Evolutionary conservation across 1,140 invertebrate genomes (phyloP), one percentile per base, ranked within the genome.

Genomic region (Aphelenchoides fujianensis): DNA sequence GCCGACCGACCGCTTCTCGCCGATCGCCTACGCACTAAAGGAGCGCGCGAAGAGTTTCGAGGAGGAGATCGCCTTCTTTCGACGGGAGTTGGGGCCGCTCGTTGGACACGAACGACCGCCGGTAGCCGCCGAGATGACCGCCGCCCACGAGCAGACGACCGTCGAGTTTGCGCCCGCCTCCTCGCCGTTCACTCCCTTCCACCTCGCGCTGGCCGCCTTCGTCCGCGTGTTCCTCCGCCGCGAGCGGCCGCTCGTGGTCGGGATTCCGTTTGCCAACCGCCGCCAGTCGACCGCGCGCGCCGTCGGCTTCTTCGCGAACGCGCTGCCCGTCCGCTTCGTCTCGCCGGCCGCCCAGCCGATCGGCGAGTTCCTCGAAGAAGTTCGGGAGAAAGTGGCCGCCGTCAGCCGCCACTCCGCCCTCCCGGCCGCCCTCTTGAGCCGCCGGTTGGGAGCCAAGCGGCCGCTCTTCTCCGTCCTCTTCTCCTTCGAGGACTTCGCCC

Each of bases 281-380:
- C n/a, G 30, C 5, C 2, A 5, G 1, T 27, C 16, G 27, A 54
- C 32, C 16, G 9, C 16, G 1, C 2, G 71, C 35, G 19, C 53
- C 19, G 62, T 74, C 23, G 72, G 72, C 5, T 74, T 74, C 55
- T 74, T 74, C 28, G 72, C 57, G 2, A 74, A 74, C 55, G 35
- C 61, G 1, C 55, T 52, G 2, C 34, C 72, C 3, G 27, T 74
- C 31, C n/a, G 37, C 3, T 74, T 73, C 48, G 19, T 16, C n/a
- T 12, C 34, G 34, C 1, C 23, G 2, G n/a, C 27, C 2, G 36
- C 57, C 9, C 5, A 73, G 2, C 28, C 30, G 32, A 37, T 31
- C 35, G 9, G 12, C 1, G 34, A 54, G 5, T 23, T 74, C 52
- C n/a, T 74, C 30, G n/a, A n/a, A 3, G 41, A 74, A 53, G 73